Evolutionary conservation across 2,113 vertebrate species (phyloP), one percentile per base, ranked within the genome.

Genomic region (Perca fluviatilis): DNA sequence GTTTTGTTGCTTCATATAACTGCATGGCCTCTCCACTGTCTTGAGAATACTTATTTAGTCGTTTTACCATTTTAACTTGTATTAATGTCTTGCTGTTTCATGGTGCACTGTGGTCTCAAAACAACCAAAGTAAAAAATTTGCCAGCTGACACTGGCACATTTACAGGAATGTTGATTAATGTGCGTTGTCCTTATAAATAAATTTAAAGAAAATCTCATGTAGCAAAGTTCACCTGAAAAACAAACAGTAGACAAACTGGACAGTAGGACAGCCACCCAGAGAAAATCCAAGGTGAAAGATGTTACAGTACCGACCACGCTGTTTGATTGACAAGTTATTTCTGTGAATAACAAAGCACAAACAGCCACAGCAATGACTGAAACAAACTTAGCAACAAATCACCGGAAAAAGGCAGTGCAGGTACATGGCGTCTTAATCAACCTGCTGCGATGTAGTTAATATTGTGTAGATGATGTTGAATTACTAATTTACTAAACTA

Each of bases 251-350:
- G 19, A 70, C 54, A 66, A 56, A 74, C 46, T 40, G 65, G 64
- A 70, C n/a, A 57, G 76, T 67, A 25, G 25, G 25, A 25, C 25
- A 25, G 23, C 77, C 78, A 74, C 68, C 68, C 61, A 54, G 50
- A 82, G 75, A 70, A 88, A 76, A 69, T 61, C 25, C 23, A 10
- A 60, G 33, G 57, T 49, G 74, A 84, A 84, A 75, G 79, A 86
- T 79, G 65, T 85, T 84, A 86, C 11, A 54, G 81, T 23, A 4
- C 65, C 25, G 60, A 87, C 86, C 65, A 43, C 73, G 0, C 36
- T 23, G 73, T 66, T 60, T 85, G 86, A 89, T 1, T 80, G 89
- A 87, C 73, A 65, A 10, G 68, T 0, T 18, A 62, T 49, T 84
- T 89, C 46, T 82, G 78, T 62, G 46, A 65, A 67, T 33, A 79